A percentile compares a stretch with the other conserved stretches of the same genome.
phyloP scores from a whole-genome alignment of 2,113 vertebrate genomes.

The Balaeniceps rex region DNA sequence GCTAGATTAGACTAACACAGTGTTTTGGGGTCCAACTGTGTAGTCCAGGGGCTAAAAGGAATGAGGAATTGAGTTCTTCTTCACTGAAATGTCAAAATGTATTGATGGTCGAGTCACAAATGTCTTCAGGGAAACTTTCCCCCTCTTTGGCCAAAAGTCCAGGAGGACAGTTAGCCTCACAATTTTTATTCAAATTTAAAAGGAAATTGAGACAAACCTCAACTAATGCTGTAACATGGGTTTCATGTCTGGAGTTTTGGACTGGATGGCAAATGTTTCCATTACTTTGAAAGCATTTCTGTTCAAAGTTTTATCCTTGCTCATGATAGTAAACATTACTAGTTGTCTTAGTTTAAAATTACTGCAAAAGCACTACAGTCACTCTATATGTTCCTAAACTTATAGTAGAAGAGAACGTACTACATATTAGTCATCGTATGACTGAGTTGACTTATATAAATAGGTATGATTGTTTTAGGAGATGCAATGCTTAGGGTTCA shows the following conservation, averaged over 20 bases:
- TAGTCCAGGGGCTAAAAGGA: background rate
- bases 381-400: background rate
- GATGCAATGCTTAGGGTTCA: background rate
- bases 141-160: background rate
- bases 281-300: background rate
- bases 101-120: background rate
- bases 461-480: background rate
- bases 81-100: background rate
- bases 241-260: background rate
- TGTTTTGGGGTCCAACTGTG: background rate
- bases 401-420: background rate
- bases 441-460: background rate
- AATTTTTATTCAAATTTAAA: background rate
- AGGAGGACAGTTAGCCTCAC: background rate
- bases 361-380: background rate
- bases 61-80: background rate
- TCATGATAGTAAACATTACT: background rate
- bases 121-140: background rate
- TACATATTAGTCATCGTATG: background rate
- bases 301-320: background rate
- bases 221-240: background rate
- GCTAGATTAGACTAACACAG: background rate
- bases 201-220: background rate
- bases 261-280: background rate
- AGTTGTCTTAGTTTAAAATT: background rate